Base-by-base conservation (phyloP, 2,113 vertebrate species). In the Mastomys coucha region DNA sequence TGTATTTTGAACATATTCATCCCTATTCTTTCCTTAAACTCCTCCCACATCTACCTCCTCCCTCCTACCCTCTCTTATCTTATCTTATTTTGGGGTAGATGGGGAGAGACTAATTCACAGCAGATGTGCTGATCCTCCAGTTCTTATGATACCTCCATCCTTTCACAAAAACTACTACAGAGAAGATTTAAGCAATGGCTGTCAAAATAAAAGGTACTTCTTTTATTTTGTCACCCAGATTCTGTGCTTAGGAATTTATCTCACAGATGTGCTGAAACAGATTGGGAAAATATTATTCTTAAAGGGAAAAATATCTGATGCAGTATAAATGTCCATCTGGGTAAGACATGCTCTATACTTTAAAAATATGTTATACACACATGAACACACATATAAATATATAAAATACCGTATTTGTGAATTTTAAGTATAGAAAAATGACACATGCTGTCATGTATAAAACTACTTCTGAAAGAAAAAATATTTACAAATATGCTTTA, bases 391-490 rank as follows among this genome's bases (percentile, higher is more conserved):
- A 60, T 5, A 60, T 19, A 20, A 20, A 60, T 22, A 28, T 63
- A 24, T 63, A 24, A 63, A 63, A 63, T 26, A 63, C 7, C 60
- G 26, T 3, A 4, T 31, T 72, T 85, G 19, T 91, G 92, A 93
- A 77, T 53, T 45, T 60, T 63, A 56, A 87, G 20, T 90, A 89
- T 33, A 92, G 24, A 72, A 87, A 17, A 82, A 56, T 67, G 12
- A 5, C 63, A 14, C 58, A 56, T 42, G 39, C 19, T 31, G 24
- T 42, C 6, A 13, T 65, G 20, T 72, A 4, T 86, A 89, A 72
- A 86, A 93, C 14, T 60, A 77, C 56, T 89, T 76, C 91, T 51
- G 14, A 77, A 94, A 80, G 56, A 24, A 39, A 93, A 91, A 53
- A 70, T 0, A 3, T 49, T 31, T 67, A 86, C 11, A 73, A 56